Evolutionary conservation across 2,797 vertebrate genomes (phyloP).

Genomic region (Silurus lanzhouensis): DNA sequence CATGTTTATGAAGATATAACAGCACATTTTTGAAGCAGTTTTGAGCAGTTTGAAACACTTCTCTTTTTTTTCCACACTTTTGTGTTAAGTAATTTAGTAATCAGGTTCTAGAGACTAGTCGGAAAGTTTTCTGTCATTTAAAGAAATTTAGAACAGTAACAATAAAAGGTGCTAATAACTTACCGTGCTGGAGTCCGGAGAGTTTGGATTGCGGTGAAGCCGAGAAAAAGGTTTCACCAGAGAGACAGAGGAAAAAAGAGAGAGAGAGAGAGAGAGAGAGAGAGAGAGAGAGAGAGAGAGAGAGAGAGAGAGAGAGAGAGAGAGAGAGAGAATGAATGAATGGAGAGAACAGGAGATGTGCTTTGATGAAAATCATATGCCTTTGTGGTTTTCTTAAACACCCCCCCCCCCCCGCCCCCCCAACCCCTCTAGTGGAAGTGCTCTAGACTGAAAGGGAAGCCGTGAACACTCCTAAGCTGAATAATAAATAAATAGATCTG

Average conservation of each 20-base stretch:
- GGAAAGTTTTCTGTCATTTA: neutral
- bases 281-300: neutral
- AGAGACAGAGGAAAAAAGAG: neutral
- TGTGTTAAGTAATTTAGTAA: no score
- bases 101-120: neutral
- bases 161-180: slow-evolving; percentile 48
- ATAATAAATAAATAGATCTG: neutral
- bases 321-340: slow-evolving; percentile 18
- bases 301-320: slow-evolving; percentile 36
- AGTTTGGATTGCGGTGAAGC: slow-evolving; percentile 84
- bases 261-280: neutral
- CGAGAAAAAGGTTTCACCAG: slow-evolving; percentile 61
- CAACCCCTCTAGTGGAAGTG: neutral
- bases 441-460: neutral
- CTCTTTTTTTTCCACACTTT: no score
- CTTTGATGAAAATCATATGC: slow-evolving; percentile 61
- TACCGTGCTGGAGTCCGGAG: slow-evolving; percentile 72
- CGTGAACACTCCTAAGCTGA: neutral
- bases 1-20: neutral
- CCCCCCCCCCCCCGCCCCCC: neutral
- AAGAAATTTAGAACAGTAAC: neutral
- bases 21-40: neutral
- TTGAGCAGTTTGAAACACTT: no score
- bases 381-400: neutral
- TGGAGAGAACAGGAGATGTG: slow-evolving; percentile 43